A percentile compares a stretch with the other conserved stretches of the same genome.
Evolutionary conservation across 2,888 invertebrate species (phyloP).

Genomic region (Catonia carolina): DNA sequence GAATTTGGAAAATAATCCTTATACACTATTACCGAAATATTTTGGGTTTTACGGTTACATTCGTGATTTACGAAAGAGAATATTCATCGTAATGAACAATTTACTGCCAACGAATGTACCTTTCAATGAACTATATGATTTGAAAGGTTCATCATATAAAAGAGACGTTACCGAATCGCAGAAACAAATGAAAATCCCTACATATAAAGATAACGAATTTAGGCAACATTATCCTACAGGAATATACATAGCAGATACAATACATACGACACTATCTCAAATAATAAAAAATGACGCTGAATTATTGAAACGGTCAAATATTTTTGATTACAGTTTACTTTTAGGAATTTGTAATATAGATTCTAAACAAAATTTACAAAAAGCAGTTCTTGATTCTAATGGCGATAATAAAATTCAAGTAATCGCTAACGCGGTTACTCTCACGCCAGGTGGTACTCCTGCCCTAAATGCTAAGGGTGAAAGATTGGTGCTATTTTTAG

Average conservation of each 20-base stretch:
- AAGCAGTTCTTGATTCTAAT: too few species aligned
- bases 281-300: conserved; percentile 96
- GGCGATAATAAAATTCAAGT: too few species aligned
- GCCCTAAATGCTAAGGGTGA: conserved; percentile 14
- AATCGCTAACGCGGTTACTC: too few species aligned
- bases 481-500: conserved; percentile 41
- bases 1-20: conserved; percentile 94
- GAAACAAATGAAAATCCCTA: conserved; percentile 82
- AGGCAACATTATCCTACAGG: conserved; percentile 96
- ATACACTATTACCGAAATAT: conserved; percentile 97
- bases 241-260: conserved; percentile 90
- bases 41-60: conserved; percentile 99
- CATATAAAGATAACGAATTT: conserved; percentile 97
- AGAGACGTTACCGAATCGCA: conserved; percentile 89
- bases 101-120: conserved; percentile 89
- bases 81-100: conserved; percentile 98
- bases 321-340: conserved; percentile 98
- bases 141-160: too few species aligned
- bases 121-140: conserved; percentile 97
- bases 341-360: conserved; percentile 97
- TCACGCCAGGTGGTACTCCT: conserved; percentile 1
- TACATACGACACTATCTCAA: conserved; percentile 89
- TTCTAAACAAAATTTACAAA: too few species aligned
- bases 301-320: conserved; percentile 67
- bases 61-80: conserved; percentile 98